Conservation (phyloP, 2,888 invertebrate genomes). For the Herminia tarsipennalis region DNA sequence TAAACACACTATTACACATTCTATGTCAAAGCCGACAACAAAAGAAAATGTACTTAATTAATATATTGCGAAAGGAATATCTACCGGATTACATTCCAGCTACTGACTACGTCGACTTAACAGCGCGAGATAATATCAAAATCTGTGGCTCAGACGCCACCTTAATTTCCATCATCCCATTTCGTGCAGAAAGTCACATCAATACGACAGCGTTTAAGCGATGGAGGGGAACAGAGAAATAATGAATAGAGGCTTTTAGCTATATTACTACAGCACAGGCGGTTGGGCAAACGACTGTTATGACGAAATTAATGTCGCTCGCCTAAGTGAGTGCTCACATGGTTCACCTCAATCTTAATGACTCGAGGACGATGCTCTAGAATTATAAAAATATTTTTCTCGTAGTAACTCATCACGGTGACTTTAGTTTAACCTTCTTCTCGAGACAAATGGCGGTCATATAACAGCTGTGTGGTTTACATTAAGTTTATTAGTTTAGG, state of each 20-base stretch:
- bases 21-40: conserved; percentile 18
- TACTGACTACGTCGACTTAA: conserved; percentile 26
- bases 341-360: conserved; percentile 62
- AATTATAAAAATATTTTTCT: conserved; percentile 31
- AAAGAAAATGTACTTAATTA: conserved; percentile 36
- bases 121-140: conserved; percentile 33
- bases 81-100: conserved; percentile 32
- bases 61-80: conserved; percentile 34
- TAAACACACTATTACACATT: no score
- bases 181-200: conserved; percentile 50
- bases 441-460: conserved; percentile 17
- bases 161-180: conserved; percentile 47
- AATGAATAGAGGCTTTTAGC: conserved; percentile 76
- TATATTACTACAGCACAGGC: conserved; percentile 65
- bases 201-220: conserved; percentile 50
- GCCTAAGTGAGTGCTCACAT: conserved; percentile 67
- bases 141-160: conserved; percentile 33
- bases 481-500: neutral
- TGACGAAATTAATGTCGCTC: conserved; percentile 70
- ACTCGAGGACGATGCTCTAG: conserved; percentile 25
- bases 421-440: conserved; percentile 23
- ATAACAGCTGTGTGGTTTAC: conserved; percentile 5
- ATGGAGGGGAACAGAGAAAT: conserved; percentile 49
- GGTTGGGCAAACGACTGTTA: conserved; percentile 67
- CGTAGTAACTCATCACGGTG: conserved; percentile 24